Percentiles rank a stretch among this genome's conserved stretches.
phyloP scores from a whole-genome alignment of 2,888 invertebrate species.

The Trichacis sp. region DNA sequence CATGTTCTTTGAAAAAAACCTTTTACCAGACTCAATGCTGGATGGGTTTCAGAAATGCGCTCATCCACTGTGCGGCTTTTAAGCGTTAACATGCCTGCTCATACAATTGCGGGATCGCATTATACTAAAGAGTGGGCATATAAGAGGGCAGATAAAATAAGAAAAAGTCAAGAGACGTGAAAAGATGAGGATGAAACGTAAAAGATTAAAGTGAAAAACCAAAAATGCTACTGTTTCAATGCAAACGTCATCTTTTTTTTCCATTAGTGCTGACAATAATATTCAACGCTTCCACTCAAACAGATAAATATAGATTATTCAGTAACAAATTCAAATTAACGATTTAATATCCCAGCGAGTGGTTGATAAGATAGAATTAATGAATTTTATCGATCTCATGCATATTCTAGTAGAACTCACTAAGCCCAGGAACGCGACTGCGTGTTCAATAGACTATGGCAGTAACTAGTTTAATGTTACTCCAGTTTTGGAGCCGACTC shows the following conservation, averaged over 20 bases:
- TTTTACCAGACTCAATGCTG: constrained; percentile 60
- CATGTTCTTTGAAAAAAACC: constrained; percentile 58
- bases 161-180: constrained; percentile 21
- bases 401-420: constrained; percentile 26
- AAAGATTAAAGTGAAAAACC: constrained; percentile 32
- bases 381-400: constrained; percentile 34
- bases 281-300: no score
- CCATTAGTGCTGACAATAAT: no score
- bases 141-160: constrained; percentile 22
- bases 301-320: no score
- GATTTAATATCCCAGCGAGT: neutral
- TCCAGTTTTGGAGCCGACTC: constrained; percentile 50
- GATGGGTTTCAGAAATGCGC: constrained; percentile 58
- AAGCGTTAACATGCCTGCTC: constrained; percentile 57
- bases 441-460: constrained; percentile 47
- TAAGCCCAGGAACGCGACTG: constrained; percentile 32
- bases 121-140: constrained; percentile 52
- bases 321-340: neutral
- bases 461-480: constrained; percentile 58
- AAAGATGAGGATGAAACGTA: constrained; percentile 17
- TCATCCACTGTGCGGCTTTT: constrained; percentile 55
- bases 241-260: no score
- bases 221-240: constrained; percentile 39
- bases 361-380: constrained; percentile 14
- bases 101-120: constrained; percentile 59